These are phyloP conservation scores for Xiphophorus couchianus DNA, from an alignment of 2,113 vertebrate genomes.

Conservation along the genomic window DNA sequence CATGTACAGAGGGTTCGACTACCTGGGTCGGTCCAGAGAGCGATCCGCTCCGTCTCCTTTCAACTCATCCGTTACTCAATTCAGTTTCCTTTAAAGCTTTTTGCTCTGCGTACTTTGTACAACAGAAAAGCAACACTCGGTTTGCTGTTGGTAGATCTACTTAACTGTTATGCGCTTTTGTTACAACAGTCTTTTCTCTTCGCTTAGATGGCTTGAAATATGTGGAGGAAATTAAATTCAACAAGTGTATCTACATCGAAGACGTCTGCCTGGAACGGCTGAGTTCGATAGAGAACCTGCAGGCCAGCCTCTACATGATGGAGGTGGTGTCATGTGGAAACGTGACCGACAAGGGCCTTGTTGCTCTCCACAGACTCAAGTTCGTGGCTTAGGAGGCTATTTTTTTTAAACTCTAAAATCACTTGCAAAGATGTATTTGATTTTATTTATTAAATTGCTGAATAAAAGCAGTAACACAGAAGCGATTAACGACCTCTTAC, in stretches of 20 bases:
- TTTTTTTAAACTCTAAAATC: no score
- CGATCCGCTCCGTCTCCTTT: conserved; percentile 8
- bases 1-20: conserved; percentile 92
- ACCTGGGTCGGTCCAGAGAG: conserved; percentile 83
- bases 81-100: not conserved
- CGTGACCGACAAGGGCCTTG: conserved; percentile 88
- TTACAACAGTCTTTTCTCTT: not conserved
- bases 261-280: conserved; percentile 89
- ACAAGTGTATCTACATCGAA: conserved; percentile 91
- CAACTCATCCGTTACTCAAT: not conserved
- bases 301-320: conserved; percentile 83
- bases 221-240: conserved; percentile 88
- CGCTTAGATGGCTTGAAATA: conserved; percentile 87
- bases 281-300: conserved; percentile 84
- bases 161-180: not conserved
- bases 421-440: no score
- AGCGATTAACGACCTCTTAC: not conserved
- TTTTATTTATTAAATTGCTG: not conserved
- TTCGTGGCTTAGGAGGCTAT: conserved; percentile 42
- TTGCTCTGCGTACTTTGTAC: not conserved
- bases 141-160: not conserved
- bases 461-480: not conserved
- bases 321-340: conserved; percentile 93
- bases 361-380: conserved; percentile 87
- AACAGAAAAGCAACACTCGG: not conserved